Evolutionary conservation across 2,888 invertebrate species (phyloP).

Genomic region (Epinotia bilunana): DNA sequence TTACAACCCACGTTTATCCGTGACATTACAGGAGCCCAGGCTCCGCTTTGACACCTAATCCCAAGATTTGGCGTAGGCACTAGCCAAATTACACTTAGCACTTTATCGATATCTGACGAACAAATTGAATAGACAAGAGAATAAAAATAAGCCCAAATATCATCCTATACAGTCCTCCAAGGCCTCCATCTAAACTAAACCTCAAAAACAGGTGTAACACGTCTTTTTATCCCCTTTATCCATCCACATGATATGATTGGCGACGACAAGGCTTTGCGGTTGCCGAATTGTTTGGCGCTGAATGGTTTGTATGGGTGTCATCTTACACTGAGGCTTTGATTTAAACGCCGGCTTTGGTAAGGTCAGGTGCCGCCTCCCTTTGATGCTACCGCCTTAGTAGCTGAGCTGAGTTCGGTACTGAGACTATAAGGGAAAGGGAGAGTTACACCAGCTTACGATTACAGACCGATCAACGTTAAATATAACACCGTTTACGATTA

Average conservation of each 20-base stretch:
- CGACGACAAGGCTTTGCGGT: constrained; percentile 65
- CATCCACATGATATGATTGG: constrained; percentile 65
- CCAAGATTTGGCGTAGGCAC: no score
- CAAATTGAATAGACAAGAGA: no score
- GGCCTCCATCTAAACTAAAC: constrained; percentile 5
- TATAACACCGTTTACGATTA: no score
- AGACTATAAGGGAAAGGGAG: neutral
- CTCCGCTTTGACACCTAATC: no score
- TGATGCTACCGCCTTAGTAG: constrained; percentile 29
- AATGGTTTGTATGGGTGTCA: constrained; percentile 57
- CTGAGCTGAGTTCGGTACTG: neutral
- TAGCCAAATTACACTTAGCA: no score
- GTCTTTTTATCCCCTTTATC: constrained; percentile 47
- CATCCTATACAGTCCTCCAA: neutral
- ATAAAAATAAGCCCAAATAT: neutral
- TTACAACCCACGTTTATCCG: no score
- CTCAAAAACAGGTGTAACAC: constrained; percentile 32
- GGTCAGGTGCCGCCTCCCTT: constrained; percentile 23
- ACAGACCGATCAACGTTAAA: no score
- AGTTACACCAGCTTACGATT: no score
- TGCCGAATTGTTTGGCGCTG: constrained; percentile 55
- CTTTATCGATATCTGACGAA: no score
- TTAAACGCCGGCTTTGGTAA: constrained; percentile 37
- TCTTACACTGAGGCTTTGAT: constrained; percentile 59
- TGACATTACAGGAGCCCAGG: no score